Base-by-base conservation (phyloP, 2,888 invertebrate species). In the Pachymerium ferrugineum region DNA sequence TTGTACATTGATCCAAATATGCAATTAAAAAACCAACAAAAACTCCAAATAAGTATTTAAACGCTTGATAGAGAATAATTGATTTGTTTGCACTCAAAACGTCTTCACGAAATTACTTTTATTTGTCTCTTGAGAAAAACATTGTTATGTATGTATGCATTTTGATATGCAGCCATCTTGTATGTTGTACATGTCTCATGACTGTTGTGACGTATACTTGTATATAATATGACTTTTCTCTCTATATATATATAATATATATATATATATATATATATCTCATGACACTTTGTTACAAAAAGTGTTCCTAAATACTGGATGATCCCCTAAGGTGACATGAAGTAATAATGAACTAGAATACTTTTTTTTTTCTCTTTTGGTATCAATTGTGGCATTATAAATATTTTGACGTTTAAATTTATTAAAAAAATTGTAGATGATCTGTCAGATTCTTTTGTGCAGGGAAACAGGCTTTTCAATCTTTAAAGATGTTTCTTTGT, bases 151-250 rank as follows among this genome's bases (percentile, higher is more conserved):
- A n/a, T 54, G 62, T 35, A 33, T 33, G 70, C 68, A 70, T 70
- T 70, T 70, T 70, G 70, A 70, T 70, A 70, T 33, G 35, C 70
- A 31, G 33, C 33, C 70, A 70, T 70, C 70, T 22, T 54, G 19
- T 54, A 54, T 54, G 19, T 54, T 54, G 47, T 54, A 54, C 22
- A 54, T 54, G 47, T 54, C 47, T 54, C 47, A 54, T 54, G 47
- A 54, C 22, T 54, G 47, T 54, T 54, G 47, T 54, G 47, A 54
- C 47, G 47, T 54, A 54, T 54, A 54, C 47, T 54, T 54, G 47
- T 54, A 54, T 54, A 54, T 54, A 54, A 54, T 54, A 54, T 54
- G 47, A 54, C 47, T 54, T 54, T 16, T 54, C 22, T 54, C 47
- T 54, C 47, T 54, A 54, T 54, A 19, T 54, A 22, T 54, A 54